Evolutionary conservation across 2,113 vertebrate genomes (phyloP), one percentile per base, ranked within the genome.

Genomic region (Columba livia): DNA sequence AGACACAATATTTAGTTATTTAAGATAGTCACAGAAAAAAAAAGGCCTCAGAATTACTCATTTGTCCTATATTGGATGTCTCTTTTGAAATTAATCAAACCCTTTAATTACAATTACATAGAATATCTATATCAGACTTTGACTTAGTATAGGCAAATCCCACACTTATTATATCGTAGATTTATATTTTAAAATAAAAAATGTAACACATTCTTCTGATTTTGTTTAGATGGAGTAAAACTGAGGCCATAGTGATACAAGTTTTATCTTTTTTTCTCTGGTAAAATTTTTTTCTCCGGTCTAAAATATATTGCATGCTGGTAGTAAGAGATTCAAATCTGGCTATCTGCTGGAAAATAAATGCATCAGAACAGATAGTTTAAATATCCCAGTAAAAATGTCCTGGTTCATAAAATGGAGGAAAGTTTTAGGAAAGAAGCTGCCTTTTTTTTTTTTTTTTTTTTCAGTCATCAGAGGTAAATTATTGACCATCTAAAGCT

Each of bases 121-220:
- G 1, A 11, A 25, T 61, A 31, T 19, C 21, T 44, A 36, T 18
- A 40, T 69, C 14, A 65, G n/a, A 2, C 12, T 79, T 74, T 88
- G 36, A 9, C 25, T 32, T 14, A 29, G 40, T 18, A 60, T 34
- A 40, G 21, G 10, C 28, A 58, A 57, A 79, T 57, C 7, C 29
- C 11, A 36, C 3, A 3, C 5, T 31, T 73, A 31, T 50, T 51
- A 77, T 29, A 8, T 17, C 8, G 67, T 21, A 38, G 3, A 38
- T 77, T 40, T 29, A 19, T 42, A 3, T 54, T 79, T 62, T 38
- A 32, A 90, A 80, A 53, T 34, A 16, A 32, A 66, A 58, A 42
- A 28, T 2, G 2, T 11, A 77, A 67, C 2, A 26, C 2, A 11
- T 62, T 58, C 1, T 72, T 11, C 3, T 70, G 15, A 2, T 16